phyloP scores from a whole-genome alignment of 2,888 invertebrate species.

The Drepana falcataria region DNA sequence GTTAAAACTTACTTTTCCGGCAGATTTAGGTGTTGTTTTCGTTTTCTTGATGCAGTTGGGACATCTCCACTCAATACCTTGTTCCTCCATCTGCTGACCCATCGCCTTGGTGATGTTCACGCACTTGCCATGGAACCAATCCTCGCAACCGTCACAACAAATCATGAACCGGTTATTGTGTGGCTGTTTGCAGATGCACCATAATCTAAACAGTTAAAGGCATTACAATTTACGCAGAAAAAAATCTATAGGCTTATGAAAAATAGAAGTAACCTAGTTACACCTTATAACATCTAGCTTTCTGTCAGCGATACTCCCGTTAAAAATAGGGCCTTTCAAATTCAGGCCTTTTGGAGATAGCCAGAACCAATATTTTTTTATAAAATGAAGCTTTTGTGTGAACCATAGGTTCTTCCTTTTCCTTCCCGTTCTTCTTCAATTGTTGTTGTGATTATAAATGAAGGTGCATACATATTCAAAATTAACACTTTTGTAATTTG shows the following conservation, averaged over 20 bases:
- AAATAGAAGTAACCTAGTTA: too few relatives aligned
- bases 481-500: too few relatives aligned
- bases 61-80: conserved; percentile 93
- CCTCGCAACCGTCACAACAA: conserved; percentile 96
- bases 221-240: neutral
- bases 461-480: too few relatives aligned
- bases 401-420: too few relatives aligned
- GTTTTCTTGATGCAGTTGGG: conserved; percentile 86
- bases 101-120: conserved; percentile 94
- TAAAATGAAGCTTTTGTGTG: too few relatives aligned
- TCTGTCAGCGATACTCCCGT: too few relatives aligned
- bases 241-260: neutral
- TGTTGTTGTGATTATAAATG: too few relatives aligned
- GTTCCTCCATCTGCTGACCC: conserved; percentile 94
- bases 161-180: conserved; percentile 98
- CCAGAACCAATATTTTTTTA: too few relatives aligned
- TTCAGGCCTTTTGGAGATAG: too few relatives aligned
- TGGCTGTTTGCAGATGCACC: conserved; percentile 97
- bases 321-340: too few relatives aligned
- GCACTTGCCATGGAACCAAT: conserved; percentile 99
- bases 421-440: too few relatives aligned
- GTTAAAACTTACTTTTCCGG: conserved; percentile 35
- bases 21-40: conserved; percentile 41
- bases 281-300: too few relatives aligned
- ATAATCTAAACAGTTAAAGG: conserved; percentile 76